phyloP scores from a whole-genome alignment of 2,113 vertebrate genomes.

The Pseudorhombus dupliciocellatus region DNA sequence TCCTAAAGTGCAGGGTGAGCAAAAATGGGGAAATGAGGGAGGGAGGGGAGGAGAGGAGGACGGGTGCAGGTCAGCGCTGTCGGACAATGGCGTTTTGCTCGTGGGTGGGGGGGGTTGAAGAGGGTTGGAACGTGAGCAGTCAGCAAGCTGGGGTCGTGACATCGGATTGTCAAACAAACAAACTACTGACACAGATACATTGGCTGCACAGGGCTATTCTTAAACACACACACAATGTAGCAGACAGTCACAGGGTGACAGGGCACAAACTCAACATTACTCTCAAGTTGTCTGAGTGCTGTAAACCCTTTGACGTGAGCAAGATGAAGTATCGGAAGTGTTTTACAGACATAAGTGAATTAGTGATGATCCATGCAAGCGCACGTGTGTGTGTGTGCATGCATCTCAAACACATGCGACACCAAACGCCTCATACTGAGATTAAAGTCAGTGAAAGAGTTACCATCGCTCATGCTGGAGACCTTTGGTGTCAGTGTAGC shows the following conservation, averaged over 20 bases:
- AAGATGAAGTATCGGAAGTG: background rate
- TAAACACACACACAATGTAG: conserved; percentile 66
- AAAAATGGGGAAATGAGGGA: conserved; percentile 67
- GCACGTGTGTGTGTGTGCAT: conserved; percentile 5
- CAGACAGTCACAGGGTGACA: conserved; percentile 53
- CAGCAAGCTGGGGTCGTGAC: conserved; percentile 84
- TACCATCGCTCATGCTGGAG: conserved; percentile 75
- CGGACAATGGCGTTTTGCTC: conserved; percentile 79
- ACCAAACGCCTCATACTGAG: conserved; percentile 86
- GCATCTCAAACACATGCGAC: conserved; percentile 24
- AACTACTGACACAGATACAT: conserved; percentile 80
- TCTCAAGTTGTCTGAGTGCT: conserved; percentile 10
- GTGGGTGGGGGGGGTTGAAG: conserved; percentile 13
- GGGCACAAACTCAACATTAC: conserved; percentile 39
- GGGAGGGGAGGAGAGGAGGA: conserved; percentile 46
- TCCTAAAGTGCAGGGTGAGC: conserved; percentile 91
- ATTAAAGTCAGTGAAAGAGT: conserved; percentile 84
- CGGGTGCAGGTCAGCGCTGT: conserved; percentile 71
- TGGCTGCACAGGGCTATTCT: conserved; percentile 67
- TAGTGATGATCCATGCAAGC: conserved; percentile 3
- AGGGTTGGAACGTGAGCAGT: conserved; percentile 85
- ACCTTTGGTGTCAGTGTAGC: conserved; percentile 78
- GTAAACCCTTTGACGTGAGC: background rate
- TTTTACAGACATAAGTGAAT: conserved; percentile 29
- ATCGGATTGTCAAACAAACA: conserved; percentile 80